Evolutionary conservation across 2,888 invertebrate genomes (phyloP).

Genomic region (Julus scanicus): DNA sequence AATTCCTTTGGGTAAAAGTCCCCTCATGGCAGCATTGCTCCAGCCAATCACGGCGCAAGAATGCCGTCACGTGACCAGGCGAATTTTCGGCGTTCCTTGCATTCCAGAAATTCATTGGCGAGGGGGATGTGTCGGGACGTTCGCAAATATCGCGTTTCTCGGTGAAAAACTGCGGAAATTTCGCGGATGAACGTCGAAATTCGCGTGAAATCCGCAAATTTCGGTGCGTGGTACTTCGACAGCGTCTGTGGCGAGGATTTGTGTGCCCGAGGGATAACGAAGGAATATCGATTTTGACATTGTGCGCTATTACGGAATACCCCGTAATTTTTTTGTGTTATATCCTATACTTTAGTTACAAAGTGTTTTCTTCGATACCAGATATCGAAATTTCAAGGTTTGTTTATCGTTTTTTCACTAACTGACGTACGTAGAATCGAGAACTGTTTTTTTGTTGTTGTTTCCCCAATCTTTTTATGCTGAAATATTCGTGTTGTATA

Average conservation of each 20-base stretch:
- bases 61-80: conserved; percentile 49
- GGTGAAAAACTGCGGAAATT: neutral
- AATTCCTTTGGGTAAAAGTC: neutral
- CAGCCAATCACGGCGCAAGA: conserved; percentile 27
- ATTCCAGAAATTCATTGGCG: conserved; percentile 52
- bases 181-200: neutral
- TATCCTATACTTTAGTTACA: neutral
- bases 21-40: neutral
- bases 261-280: neutral
- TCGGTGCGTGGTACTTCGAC: neutral
- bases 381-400: neutral
- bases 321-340: neutral
- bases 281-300: conserved; percentile 39
- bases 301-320: conserved; percentile 39
- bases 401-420: neutral
- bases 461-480: neutral
- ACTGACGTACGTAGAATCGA: neutral
- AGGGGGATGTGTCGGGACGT: conserved; percentile 6
- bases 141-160: neutral
- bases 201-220: neutral
- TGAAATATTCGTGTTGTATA: neutral
- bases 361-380: neutral
- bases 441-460: neutral
- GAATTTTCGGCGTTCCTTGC: conserved; percentile 46
- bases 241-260: neutral